Percentiles rank a stretch among this genome's conserved stretches.
Evolutionary conservation across 2,888 invertebrate genomes (phyloP).

Genomic region (Cosmopolites sordidus): DNA sequence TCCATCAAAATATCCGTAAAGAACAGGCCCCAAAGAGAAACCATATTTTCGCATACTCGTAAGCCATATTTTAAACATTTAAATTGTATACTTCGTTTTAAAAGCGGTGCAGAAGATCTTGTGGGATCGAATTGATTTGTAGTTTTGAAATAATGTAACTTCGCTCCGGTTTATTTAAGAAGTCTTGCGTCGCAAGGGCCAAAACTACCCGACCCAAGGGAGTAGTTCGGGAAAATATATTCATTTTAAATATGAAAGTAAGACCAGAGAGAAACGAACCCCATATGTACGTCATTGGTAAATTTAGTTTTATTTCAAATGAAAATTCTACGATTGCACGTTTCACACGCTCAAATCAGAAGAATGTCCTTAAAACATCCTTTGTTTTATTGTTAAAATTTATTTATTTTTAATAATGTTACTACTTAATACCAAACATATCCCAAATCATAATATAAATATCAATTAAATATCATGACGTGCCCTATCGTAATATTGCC

Average conservation of each 20-base stretch:
- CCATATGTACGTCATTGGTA: constrained; percentile 25
- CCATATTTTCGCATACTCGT: constrained; percentile 24
- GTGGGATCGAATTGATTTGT: constrained; percentile 48
- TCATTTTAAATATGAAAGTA: constrained; percentile 31
- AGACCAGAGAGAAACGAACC: constrained; percentile 25
- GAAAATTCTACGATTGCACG: not conserved
- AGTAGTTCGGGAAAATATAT: constrained; percentile 34
- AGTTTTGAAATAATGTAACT: constrained; percentile 47
- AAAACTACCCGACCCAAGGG: constrained; percentile 33
- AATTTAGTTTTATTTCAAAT: constrained; percentile 17
- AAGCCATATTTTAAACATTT: constrained; percentile 29
- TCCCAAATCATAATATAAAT: too few relatives aligned
- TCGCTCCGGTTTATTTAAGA: constrained; percentile 33
- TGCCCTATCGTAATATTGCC: too few relatives aligned
- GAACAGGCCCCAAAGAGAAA: constrained; percentile 15
- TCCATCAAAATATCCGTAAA: not conserved
- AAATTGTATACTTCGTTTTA: constrained; percentile 27
- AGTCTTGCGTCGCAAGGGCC: constrained; percentile 23
- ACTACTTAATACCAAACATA: too few relatives aligned
- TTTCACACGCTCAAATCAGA: not conserved
- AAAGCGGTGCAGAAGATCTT: constrained; percentile 40
- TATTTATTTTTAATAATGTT: too few relatives aligned
- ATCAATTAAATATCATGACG: too few relatives aligned
- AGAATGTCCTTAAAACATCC: too few relatives aligned
- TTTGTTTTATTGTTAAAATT: too few relatives aligned